Base-by-base conservation (phyloP, 2,113 vertebrate genomes). In the Elachura formosa region DNA sequence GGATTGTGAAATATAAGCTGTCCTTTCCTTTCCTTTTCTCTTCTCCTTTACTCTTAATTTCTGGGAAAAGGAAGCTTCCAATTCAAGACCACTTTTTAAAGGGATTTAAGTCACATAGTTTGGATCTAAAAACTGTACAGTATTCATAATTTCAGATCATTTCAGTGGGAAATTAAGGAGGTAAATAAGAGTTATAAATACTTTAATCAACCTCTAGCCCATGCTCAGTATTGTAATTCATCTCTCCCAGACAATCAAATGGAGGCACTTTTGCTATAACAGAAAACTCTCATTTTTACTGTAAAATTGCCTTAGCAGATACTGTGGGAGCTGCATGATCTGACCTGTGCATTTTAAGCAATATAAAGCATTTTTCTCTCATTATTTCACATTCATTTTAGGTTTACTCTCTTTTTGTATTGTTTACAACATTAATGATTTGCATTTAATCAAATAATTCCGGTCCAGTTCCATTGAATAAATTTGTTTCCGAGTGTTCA, bases 361-460 rank as follows among this genome's bases (percentile, higher is more conserved):
- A 23, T 13, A 34, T 31, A 79, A 85, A 96, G 8, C 18, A 56
- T 90, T 87, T 86, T 89, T 58, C 31, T 87, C 41, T 67, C 62
- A 38, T 88, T 87, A 84, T 93, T 94, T 83, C 31, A n/a, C 36
- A 46, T 76, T 84, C 68, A 55, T 23, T 87, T 92, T 76, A 62
- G 33, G 9, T 71, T 89, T 85, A 38, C 9, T 68, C 45, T 80
- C 63, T 62, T 48, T 61, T 87, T 68, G 8, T 43, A 75, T 89
- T 86, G 87, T 84, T 94, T 69, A 64, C 55, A 83, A 55, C 59
- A 84, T 87, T 84, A 94, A 40, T 64, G 24, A 76, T 90, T 97
- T 95, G 63, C 84, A 80, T 94, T 93, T 95, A 94, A 94, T 96
- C 75, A 94, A 94, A 87, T 77, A 81, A 96, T 92, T 87, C 52